Evolutionary conservation across 2,113 vertebrate species (phyloP).

Genomic region (Cyrtonyx montezumae): DNA sequence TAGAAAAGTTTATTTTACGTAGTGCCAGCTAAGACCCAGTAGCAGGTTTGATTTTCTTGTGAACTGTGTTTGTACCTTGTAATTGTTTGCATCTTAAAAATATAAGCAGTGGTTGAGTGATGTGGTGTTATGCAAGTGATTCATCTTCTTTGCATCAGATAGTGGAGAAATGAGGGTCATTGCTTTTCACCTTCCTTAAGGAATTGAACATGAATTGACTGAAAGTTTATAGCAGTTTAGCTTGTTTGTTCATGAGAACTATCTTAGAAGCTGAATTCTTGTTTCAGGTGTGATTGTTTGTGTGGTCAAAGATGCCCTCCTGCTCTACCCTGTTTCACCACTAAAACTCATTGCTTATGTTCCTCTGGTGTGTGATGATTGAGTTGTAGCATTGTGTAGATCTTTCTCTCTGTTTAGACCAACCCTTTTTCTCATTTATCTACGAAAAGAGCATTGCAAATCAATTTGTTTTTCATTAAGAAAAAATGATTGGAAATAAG

Average conservation of each 20-base stretch:
- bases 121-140: not conserved
- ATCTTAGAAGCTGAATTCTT: not conserved
- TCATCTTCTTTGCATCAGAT: not conserved
- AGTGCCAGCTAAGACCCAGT: not conserved
- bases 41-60: not conserved
- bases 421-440: not conserved
- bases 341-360: not conserved
- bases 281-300: not conserved
- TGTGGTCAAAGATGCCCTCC: rapidly evolving
- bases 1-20: not conserved
- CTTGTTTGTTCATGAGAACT: not conserved
- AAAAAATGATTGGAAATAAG: not conserved
- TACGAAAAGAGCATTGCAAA: not conserved
- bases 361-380: not conserved
- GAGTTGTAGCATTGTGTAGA: not conserved
- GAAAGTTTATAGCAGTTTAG: not conserved
- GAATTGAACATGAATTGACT: not conserved
- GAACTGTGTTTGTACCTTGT: not conserved
- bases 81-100: not conserved
- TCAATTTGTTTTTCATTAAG: not conserved
- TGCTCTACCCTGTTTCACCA: not conserved
- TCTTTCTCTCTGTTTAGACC: not conserved
- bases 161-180: not conserved
- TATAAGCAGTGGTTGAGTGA: not conserved
- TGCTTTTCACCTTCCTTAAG: not conserved